Evolutionary conservation across 2,113 vertebrate genomes (phyloP), one percentile per base, ranked within the genome.

Genomic region (Heliornis fulica): DNA sequence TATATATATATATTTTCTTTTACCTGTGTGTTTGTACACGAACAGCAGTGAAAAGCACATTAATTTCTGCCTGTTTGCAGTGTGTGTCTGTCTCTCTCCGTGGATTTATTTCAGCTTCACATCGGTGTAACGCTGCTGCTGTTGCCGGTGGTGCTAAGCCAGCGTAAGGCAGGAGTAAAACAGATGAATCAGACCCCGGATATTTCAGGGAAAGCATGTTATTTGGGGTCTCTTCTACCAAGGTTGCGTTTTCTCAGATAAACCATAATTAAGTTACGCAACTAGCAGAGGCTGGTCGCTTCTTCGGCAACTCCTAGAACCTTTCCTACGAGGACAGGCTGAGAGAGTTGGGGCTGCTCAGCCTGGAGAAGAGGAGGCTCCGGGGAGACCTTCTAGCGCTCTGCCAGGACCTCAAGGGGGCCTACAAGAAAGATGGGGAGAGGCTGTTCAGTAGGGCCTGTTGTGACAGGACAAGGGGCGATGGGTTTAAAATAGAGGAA

Each of bases 1-100:
- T n/a, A n/a, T n/a, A 46, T 46, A 20, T 46, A 46, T 46, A 46
- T 46, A 46, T 46, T 46, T 46, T 46, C 81, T 90, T 95, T 88
- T 28, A 51, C 68, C 93, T 90, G 74, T 97, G 96, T 96, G 95
- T 98, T 97, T 88, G 94, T 97, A 82, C 90, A 87, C 5, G 76
- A 90, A 61, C 65, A 87, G 91, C 60, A 59, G 94, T 70, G 88
- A 96, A 96, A 93, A 93, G 83, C 94, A 87, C 90, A 84, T 96
- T 96, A 96, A 97, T 98, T 98, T 96, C 34, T 28, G 83, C 82
- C 23, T 94, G 93, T 94, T 97, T 96, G 94, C 4, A 0, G 51
- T 45, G 54, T 45, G 54, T 50, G 83, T 81, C 83, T 94, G 71
- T 88, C 82, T 93, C 89, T 57, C 89, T 13, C 89, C 13, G 6